Percentiles rank a stretch among this genome's conserved stretches.
phyloP scores from a whole-genome alignment of 2,113 vertebrate species.

The Eupsittula cactorum region DNA sequence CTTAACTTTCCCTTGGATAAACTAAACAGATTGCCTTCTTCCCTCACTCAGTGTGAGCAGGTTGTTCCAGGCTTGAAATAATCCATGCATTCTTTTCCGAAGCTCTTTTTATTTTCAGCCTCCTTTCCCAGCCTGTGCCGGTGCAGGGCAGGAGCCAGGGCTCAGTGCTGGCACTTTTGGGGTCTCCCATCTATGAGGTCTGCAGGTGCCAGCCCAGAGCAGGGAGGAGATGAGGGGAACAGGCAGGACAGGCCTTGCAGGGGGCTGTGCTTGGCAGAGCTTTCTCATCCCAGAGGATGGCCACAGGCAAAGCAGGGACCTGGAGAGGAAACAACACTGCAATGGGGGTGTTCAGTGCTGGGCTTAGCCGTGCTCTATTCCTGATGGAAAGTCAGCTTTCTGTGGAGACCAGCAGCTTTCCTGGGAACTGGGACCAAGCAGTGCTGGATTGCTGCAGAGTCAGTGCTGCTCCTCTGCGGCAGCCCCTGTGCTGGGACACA shows the following conservation, averaged over 20 bases:
- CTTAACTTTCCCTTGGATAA: conserved; percentile 54
- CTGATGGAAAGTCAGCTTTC: background rate
- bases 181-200: background rate
- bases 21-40: conserved; percentile 60
- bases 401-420: background rate
- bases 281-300: background rate
- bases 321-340: background rate
- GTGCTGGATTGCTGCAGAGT: background rate
- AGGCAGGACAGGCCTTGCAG: background rate
- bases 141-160: background rate
- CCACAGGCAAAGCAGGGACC: background rate
- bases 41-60: conserved; percentile 8
- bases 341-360: background rate
- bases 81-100: conserved; percentile 29
- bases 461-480: background rate
- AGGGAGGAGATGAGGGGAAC: background rate
- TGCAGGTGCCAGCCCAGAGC: background rate
- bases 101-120: background rate
- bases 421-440: background rate
- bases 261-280: background rate
- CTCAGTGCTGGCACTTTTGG: background rate
- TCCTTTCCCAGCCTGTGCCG: background rate
- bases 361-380: background rate
- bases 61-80: conserved; percentile 57
- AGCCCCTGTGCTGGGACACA: background rate